These are phyloP conservation scores for Chondrilla cf. caribensis DNA, from an alignment of 37 sponge, comb jelly and placozoan species.

Conservation along the genomic window DNA sequence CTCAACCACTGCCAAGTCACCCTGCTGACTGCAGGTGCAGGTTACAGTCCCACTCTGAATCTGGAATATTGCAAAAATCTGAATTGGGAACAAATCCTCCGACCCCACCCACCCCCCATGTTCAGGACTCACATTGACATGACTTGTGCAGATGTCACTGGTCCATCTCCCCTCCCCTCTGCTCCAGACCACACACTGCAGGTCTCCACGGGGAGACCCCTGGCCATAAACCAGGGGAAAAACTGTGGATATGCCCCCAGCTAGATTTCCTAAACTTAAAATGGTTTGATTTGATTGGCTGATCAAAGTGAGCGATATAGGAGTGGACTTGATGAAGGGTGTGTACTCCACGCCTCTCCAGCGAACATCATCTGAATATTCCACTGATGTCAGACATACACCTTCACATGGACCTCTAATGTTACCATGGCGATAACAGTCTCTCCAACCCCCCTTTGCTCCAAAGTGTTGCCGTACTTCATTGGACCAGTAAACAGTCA, in stretches of 20 bases:
- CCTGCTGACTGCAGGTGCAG: conserved; percentile 26
- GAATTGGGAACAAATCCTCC: background rate
- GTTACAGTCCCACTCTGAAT: conserved; percentile 3
- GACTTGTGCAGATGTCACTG: conserved; percentile 10
- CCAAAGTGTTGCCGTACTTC: background rate
- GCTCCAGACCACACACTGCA: conserved; percentile 39
- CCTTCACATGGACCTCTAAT: background rate
- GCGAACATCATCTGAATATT: conserved; percentile 1
- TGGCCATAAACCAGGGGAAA: background rate
- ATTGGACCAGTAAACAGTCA: background rate
- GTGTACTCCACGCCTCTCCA: conserved; percentile 41
- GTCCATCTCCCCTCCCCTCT: conserved; percentile 2
- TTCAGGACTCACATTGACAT: background rate
- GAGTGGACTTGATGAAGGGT: conserved; percentile 14
- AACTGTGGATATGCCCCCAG: background rate
- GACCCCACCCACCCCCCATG: too few species aligned
- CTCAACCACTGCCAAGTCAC: conserved; percentile 44
- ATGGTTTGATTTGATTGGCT: conserved; percentile 20
- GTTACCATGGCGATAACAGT: conserved; percentile 1
- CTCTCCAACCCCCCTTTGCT: background rate
- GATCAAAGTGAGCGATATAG: conserved; percentile 12
- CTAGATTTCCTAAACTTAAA: background rate
- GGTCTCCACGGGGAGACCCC: conserved; percentile 24
- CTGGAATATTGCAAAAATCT: background rate
- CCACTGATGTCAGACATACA: conserved; percentile 11